phyloP scores from a whole-genome alignment of 1,140 invertebrate genomes.

The Aphelinus atriplicis region DNA sequence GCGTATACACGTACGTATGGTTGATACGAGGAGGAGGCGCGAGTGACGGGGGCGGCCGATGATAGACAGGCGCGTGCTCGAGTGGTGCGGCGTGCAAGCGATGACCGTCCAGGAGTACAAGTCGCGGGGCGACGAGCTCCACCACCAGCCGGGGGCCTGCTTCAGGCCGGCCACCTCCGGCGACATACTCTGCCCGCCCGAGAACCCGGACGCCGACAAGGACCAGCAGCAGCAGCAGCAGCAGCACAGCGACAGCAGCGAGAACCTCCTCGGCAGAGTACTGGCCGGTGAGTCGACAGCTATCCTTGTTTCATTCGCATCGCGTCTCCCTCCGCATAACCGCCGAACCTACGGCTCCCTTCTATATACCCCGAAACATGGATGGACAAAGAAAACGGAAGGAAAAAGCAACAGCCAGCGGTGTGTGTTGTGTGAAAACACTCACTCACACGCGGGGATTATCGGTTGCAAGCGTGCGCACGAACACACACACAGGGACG shows the following conservation, averaged over 20 bases:
- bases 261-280: slow-evolving; percentile 64
- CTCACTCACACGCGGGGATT: too few species aligned
- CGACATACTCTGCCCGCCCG: background rate
- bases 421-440: too few species aligned
- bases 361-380: too few species aligned
- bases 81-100: slow-evolving; percentile 47
- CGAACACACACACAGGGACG: background rate
- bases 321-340: too few species aligned
- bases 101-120: slow-evolving; percentile 66
- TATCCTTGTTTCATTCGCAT: too few species aligned
- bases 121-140: slow-evolving; percentile 55
- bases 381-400: background rate
- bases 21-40: background rate
- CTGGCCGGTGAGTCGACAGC: slow-evolving; percentile 59
- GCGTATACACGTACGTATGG: background rate
- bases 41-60: slow-evolving; percentile 33
- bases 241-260: slow-evolving; percentile 56
- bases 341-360: too few species aligned
- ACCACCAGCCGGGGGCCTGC: background rate
- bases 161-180: background rate
- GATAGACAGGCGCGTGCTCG: slow-evolving; percentile 49
- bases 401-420: background rate
- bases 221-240: slow-evolving; percentile 47
- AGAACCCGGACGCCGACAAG: slow-evolving; percentile 48
- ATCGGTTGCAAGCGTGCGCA: background rate